Percentiles rank a stretch among this genome's conserved stretches.
Evolutionary conservation across 1,140 invertebrate species (phyloP).

Genomic region (Solen grandis): DNA sequence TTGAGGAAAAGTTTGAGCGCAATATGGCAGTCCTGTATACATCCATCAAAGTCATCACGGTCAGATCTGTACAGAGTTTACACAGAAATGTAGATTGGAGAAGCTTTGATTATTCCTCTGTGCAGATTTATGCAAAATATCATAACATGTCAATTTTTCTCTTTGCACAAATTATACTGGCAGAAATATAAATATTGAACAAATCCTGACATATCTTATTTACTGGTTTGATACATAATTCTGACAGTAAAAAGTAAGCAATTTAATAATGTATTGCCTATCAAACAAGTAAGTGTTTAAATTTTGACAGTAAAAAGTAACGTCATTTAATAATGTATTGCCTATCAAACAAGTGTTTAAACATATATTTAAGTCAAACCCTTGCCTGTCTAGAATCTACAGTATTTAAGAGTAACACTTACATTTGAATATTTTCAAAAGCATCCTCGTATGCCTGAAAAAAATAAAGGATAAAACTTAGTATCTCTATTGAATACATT

Average conservation of each 20-base stretch:
- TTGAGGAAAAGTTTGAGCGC: slow-evolving; percentile 93
- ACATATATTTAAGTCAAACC: neutral
- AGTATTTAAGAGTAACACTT: slow-evolving; percentile 8
- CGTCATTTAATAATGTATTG: neutral
- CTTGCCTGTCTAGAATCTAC: neutral
- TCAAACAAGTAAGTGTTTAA: neutral
- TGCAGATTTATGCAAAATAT: no score
- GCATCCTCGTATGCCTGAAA: slow-evolving; percentile 71
- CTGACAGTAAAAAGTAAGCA: neutral
- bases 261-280: slow-evolving; percentile 13
- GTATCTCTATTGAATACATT: neutral
- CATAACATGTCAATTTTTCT: no score
- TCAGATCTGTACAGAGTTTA: slow-evolving; percentile 49
- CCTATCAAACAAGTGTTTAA: neutral
- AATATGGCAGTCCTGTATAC: slow-evolving; percentile 84
- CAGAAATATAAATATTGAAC: neutral
- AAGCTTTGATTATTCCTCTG: neutral
- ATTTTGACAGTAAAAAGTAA: neutral
- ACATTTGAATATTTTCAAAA: slow-evolving; percentile 60
- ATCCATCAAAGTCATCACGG: slow-evolving; percentile 65
- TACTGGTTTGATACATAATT: neutral
- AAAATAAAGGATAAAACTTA: slow-evolving; percentile 35
- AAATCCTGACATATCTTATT: slow-evolving; percentile 26
- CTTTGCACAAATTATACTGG: neutral
- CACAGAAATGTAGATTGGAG: slow-evolving; percentile 18